Percentiles rank a stretch among this genome's conserved stretches.
Evolutionary conservation across 2,797 vertebrate species (phyloP).

Genomic region (Galaxias olidus): DNA sequence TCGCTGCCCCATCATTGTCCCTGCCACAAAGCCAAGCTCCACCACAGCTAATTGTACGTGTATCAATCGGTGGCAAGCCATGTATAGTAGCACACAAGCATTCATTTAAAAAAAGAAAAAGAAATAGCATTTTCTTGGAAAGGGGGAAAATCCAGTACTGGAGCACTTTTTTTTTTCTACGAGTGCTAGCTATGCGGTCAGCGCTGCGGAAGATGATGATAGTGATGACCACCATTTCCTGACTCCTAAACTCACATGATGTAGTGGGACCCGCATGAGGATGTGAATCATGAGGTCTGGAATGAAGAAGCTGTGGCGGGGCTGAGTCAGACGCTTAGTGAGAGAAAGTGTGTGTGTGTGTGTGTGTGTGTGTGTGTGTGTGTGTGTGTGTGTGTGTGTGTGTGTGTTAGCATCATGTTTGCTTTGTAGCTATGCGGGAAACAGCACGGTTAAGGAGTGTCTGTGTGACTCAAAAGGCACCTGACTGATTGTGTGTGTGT

Average conservation of each 20-base stretch:
- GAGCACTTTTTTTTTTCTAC: no score
- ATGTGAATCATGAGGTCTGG: constrained; percentile 61
- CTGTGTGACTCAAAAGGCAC: constrained; percentile 3
- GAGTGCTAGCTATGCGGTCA: no score
- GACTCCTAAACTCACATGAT: neutral
- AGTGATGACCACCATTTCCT: neutral
- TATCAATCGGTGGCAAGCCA: constrained; percentile 62
- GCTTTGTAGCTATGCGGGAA: no score
- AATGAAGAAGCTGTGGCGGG: constrained; percentile 58
- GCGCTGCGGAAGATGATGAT: no score
- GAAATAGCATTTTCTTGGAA: neutral
- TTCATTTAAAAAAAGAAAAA: neutral
- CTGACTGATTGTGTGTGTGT: neutral
- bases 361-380: constrained; percentile 2
- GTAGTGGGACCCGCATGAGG: neutral
- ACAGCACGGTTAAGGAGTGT: no score
- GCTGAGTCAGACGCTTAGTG: constrained; percentile 49
- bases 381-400: neutral
- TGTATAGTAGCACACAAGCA: constrained; percentile 54
- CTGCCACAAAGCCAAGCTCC: constrained; percentile 52
- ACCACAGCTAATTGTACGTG: constrained; percentile 44
- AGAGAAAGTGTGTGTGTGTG: neutral
- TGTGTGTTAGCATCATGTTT: neutral
- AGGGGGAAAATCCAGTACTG: no score
- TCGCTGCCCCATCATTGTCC: constrained; percentile 60